Evolutionary conservation across 2,797 vertebrate genomes (phyloP).

Genomic region (Phataginus tetradactyla): DNA sequence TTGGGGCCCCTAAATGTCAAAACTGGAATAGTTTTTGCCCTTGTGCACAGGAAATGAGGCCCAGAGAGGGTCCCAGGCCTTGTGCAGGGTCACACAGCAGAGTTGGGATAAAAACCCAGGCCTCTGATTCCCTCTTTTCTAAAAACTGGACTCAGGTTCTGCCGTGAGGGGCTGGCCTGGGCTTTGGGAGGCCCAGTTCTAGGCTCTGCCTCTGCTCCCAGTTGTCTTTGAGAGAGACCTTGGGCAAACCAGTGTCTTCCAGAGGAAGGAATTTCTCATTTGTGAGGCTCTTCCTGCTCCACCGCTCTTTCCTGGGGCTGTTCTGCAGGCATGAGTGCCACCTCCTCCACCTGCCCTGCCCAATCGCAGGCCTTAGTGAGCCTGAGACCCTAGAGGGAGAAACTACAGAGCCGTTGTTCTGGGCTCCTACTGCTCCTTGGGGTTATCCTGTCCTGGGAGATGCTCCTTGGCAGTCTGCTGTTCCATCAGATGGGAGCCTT

Average conservation of each 20-base stretch:
- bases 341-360: neutral
- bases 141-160: conserved; percentile 23
- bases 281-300: neutral
- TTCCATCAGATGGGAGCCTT: neutral
- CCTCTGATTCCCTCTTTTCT: neutral
- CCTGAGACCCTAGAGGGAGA: neutral
- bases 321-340: neutral
- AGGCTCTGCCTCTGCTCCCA: neutral
- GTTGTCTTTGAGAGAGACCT: neutral
- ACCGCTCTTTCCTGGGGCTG: neutral
- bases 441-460: neutral
- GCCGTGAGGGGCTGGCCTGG: neutral
- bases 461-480: neutral
- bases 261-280: neutral
- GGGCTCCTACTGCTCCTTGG: neutral
- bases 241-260: neutral
- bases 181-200: neutral
- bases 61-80: neutral
- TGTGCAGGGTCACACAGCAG: neutral
- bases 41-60: neutral
- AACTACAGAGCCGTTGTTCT: neutral
- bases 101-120: neutral
- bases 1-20: neutral
- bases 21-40: neutral
- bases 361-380: neutral